Evolutionary conservation across 1,140 invertebrate species (phyloP), one percentile per base, ranked within the genome.

Genomic region (Zaprionus nigranus): DNA sequence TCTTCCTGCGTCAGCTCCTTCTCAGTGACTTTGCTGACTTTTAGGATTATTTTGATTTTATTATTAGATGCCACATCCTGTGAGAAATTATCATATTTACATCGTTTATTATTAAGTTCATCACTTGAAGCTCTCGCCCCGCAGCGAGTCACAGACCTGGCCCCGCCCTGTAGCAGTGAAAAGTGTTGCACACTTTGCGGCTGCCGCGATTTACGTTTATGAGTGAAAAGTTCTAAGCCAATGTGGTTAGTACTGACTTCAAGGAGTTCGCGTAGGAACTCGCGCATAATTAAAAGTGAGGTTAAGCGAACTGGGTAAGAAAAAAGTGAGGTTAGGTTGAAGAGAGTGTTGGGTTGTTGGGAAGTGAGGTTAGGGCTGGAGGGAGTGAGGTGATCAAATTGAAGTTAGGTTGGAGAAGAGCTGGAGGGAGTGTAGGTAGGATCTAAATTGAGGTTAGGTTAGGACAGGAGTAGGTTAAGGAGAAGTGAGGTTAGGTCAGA

Each of bases 91-190:
- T 92, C 91, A 92, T 92, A 92, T 92, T 92, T 92, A 91, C 90
- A 91, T 92, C 91, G 91, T 92, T 92, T 92, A 92, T 92, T 92
- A 92, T 92, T 92, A 92, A 92, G 78, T 90, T 91, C 88, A 91
- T 92, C 91, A 92, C 91, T 92, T 75, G 79, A 92, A 59, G 9
- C 30, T 34, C 30, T 11, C 34, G 11, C 28, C 51, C 51, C 26
- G 1, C 13, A 38, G 12, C 36, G 12, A 15, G 36, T 12, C n/a
- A n/a, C 40, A 17, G 40, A 22, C 46, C 28, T 22, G n/a, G 30
- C 24, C 49, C 11, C 24, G n/a, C 28, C 24, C 63, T 7, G 24
- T n/a, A 5, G 36, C 40, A 49, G 46, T 20, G 46, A 69, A 84
- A 85, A 85, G 82, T 85, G 82, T 79, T 86, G 82, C 82, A 81